These are phyloP conservation scores for Leucoraja erinaceus DNA, from an alignment of 2,113 vertebrate species.

Conservation along the genomic window DNA sequence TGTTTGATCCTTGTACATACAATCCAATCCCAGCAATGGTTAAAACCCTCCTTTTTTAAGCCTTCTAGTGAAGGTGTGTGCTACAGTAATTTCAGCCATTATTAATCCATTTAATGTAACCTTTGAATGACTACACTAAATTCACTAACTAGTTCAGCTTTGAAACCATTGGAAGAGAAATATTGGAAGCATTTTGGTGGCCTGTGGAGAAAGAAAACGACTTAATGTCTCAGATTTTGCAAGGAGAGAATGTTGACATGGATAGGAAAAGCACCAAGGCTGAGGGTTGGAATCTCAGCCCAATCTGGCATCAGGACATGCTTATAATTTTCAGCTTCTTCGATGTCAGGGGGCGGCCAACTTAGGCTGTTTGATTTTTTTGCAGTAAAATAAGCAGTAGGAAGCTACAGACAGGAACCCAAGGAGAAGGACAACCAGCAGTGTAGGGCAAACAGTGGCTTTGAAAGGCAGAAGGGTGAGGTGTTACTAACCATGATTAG, in stretches of 20 bases:
- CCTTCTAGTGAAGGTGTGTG: not conserved
- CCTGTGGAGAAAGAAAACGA: too few species aligned
- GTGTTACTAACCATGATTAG: too few species aligned
- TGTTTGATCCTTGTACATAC: not conserved
- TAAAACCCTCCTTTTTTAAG: not conserved
- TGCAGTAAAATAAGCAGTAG: not conserved
- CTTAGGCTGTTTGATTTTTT: not conserved
- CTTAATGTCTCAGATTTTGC: not conserved
- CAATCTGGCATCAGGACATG: not conserved
- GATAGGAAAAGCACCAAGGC: not conserved
- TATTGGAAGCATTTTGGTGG: too few species aligned
- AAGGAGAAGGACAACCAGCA: not conserved
- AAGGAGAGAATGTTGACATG: not conserved
- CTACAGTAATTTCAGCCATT: not conserved
- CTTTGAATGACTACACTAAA: not conserved
- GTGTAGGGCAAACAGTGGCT: not conserved
- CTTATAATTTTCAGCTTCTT: not conserved
- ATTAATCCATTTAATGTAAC: not conserved
- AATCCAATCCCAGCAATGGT: not conserved
- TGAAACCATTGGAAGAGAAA: not conserved
- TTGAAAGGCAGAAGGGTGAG: not conserved
- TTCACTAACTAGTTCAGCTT: not conserved
- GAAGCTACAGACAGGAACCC: not conserved
- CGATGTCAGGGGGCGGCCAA: not conserved
- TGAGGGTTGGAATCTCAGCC: too few species aligned